Conservation (phyloP, 2,888 invertebrate species). For the Drosophila antonietae region DNA sequence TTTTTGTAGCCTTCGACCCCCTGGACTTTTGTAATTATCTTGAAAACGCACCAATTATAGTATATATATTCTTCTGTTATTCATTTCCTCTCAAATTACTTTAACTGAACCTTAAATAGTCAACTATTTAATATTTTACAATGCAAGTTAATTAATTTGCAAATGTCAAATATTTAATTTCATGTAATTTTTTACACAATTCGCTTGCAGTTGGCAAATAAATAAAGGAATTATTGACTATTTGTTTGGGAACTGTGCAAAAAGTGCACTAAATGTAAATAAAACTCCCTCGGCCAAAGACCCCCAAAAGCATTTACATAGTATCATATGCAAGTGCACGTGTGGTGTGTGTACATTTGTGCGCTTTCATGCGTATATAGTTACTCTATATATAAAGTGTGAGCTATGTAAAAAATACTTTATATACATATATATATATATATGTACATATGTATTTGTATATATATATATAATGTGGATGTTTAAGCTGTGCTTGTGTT, state of each 20-base stretch:
- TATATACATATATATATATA: slow-evolving; percentile 10
- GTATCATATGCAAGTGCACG: slow-evolving; percentile 11
- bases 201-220: slow-evolving; percentile 20
- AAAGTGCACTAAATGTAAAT: slow-evolving; percentile 16
- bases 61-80: not conserved
- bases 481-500: slow-evolving; percentile 28
- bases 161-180: slow-evolving; percentile 2
- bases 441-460: slow-evolving; percentile 16
- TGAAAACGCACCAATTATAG: too few species aligned
- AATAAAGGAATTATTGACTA: slow-evolving; percentile 15
- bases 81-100: not conserved
- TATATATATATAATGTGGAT: slow-evolving; percentile 25
- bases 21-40: too few species aligned
- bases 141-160: slow-evolving; percentile 3
- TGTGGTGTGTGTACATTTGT: not conserved
- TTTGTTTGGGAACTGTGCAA: slow-evolving; percentile 14
- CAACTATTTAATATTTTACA: not conserved
- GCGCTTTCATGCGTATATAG: not conserved
- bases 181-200: slow-evolving; percentile 10
- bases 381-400: slow-evolving; percentile 1
- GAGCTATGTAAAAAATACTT: slow-evolving; percentile 24
- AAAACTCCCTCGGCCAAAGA: slow-evolving; percentile 37
- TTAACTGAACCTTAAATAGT: not conserved
- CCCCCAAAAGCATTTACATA: slow-evolving; percentile 19
- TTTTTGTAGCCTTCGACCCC: too few species aligned